Conservation (phyloP, 2,113 vertebrate genomes). For the Theristicus caerulescens region DNA sequence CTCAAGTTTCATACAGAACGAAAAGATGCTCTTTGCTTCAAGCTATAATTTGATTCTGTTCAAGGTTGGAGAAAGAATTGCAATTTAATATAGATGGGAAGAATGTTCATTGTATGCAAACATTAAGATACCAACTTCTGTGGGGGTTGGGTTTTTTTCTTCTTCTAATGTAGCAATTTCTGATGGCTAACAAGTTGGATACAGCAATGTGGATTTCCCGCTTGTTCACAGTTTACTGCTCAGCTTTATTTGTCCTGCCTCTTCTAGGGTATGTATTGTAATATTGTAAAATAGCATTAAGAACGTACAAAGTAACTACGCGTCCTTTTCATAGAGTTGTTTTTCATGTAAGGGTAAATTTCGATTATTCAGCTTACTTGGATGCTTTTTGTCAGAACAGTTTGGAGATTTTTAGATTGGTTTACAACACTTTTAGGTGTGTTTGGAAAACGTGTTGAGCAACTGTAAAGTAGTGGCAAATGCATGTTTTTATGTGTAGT, state of each 20-base stretch:
- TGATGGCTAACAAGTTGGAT: slow-evolving; percentile 95
- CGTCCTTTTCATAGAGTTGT: background rate
- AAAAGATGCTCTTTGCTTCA: background rate
- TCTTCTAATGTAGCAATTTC: slow-evolving; percentile 86
- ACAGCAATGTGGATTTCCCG: slow-evolving; percentile 98
- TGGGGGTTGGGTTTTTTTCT: background rate
- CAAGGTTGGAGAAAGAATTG: background rate
- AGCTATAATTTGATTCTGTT: background rate
- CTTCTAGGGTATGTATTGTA: slow-evolving; percentile 88
- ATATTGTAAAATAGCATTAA: background rate
- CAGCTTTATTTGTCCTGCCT: slow-evolving; percentile 94
- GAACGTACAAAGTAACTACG: background rate
- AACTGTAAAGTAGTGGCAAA: background rate
- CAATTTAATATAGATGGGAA: background rate
- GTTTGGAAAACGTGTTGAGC: background rate
- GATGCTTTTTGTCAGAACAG: background rate
- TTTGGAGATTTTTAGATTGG: background rate
- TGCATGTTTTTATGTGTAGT: background rate
- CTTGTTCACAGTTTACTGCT: slow-evolving; percentile 96
- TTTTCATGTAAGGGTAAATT: background rate
- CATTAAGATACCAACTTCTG: background rate
- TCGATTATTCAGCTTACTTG: background rate
- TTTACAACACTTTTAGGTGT: background rate
- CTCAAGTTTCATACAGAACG: background rate
- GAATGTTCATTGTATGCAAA: background rate